These are phyloP conservation scores for Xenopus laevis DNA, from an alignment of 2,113 vertebrate species.

Conservation along the genomic window DNA sequence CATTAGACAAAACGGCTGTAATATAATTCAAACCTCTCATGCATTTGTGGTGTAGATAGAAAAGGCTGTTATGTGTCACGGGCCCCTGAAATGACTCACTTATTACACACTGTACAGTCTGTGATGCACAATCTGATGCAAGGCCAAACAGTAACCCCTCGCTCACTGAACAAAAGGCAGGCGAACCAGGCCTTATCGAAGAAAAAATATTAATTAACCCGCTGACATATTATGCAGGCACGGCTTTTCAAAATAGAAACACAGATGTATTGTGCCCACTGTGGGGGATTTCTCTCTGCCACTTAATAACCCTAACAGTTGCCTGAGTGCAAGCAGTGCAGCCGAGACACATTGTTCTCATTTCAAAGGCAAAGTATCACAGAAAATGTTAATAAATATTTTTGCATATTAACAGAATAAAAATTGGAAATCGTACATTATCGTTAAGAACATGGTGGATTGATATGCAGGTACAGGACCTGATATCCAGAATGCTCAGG, in stretches of 20 bases:
- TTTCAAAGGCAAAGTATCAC: too few species aligned
- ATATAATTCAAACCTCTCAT: slow-evolving; percentile 38
- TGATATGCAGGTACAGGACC: too few species aligned
- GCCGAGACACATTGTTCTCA: not conserved
- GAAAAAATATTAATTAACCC: slow-evolving; percentile 19
- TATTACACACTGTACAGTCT: slow-evolving; percentile 33
- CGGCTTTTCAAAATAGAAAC: not conserved
- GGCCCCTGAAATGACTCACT: slow-evolving; percentile 40
- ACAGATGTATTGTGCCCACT: not conserved
- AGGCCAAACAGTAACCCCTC: slow-evolving; percentile 35
- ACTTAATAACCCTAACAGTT: too few species aligned
- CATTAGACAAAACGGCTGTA: slow-evolving; percentile 37
- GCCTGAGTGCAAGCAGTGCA: not conserved
- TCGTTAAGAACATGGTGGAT: too few species aligned
- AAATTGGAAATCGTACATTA: too few species aligned
- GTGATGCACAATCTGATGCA: slow-evolving; percentile 4
- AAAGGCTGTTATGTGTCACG: slow-evolving; percentile 31
- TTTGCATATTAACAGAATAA: too few species aligned
- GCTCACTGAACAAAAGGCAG: slow-evolving; percentile 2
- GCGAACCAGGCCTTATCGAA: not conserved
- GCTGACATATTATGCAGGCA: slow-evolving; percentile 17
- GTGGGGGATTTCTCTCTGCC: not conserved
- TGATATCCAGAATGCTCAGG: too few species aligned
- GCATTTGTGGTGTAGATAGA: slow-evolving; percentile 35
- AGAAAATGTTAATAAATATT: too few species aligned